These are phyloP conservation scores for Ceratoteleas bidentatus DNA, from an alignment of 1,140 invertebrate species.

Conservation along the genomic window DNA sequence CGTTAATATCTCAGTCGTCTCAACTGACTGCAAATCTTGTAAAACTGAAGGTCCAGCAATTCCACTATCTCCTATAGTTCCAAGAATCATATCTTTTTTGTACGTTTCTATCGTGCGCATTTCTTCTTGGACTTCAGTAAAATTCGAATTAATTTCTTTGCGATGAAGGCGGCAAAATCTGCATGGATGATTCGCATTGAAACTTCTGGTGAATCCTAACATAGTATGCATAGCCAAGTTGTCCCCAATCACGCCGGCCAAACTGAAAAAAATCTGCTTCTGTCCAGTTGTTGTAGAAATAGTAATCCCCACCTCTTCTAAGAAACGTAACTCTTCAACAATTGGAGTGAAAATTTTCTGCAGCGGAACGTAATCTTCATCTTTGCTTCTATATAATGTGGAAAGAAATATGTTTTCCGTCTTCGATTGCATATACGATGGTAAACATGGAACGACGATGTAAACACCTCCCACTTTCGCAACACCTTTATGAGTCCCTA, in stretches of 20 bases:
- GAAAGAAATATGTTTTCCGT: slow-evolving; percentile 47
- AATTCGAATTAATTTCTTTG: slow-evolving; percentile 19
- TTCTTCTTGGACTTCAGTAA: slow-evolving; percentile 27
- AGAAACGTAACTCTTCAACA: slow-evolving; percentile 29
- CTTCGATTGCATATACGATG: slow-evolving; percentile 40
- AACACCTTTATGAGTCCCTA: slow-evolving; percentile 56
- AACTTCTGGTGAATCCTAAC: slow-evolving; percentile 39
- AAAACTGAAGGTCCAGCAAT: slow-evolving; percentile 35
- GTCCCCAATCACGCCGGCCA: slow-evolving; percentile 35
- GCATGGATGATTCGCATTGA: slow-evolving; percentile 27
- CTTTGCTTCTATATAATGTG: slow-evolving; percentile 37
- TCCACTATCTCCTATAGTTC: slow-evolving; percentile 30
- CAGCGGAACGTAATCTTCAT: slow-evolving; percentile 37
- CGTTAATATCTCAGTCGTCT: slow-evolving; percentile 35
- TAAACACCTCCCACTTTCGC: slow-evolving; percentile 49
- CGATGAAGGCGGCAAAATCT: slow-evolving; percentile 28
- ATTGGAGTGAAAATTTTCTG: too few relatives aligned
- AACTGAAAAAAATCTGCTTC: slow-evolving; percentile 25
- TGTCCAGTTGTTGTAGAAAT: slow-evolving; percentile 24
- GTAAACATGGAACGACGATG: slow-evolving; percentile 47
- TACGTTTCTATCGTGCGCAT: slow-evolving; percentile 39
- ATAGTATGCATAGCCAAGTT: slow-evolving; percentile 32
- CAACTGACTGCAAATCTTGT: slow-evolving; percentile 23
- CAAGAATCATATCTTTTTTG: slow-evolving; percentile 10
- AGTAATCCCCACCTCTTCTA: slow-evolving; percentile 33